Conservation (phyloP, 2,888 invertebrate species). For the Cosmopolites sordidus region DNA sequence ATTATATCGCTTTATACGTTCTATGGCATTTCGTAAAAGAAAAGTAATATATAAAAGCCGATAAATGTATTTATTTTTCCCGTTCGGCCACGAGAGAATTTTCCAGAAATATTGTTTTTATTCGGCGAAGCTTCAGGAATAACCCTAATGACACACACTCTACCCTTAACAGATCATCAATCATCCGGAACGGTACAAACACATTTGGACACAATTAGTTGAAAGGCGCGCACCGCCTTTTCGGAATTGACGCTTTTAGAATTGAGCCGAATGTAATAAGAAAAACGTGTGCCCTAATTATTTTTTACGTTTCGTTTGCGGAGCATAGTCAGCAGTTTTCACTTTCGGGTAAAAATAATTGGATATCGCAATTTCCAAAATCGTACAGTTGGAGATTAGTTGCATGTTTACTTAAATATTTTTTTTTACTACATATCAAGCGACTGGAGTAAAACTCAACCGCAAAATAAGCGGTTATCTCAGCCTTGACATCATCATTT, state of each 20-base stretch:
- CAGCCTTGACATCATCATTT: no score
- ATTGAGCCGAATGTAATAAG: not conserved
- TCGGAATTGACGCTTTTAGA: slow-evolving; percentile 12
- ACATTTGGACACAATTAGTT: slow-evolving; percentile 29
- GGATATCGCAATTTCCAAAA: no score
- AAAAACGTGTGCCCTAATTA: slow-evolving; percentile 1
- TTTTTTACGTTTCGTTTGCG: not conserved
- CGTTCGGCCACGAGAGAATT: not conserved
- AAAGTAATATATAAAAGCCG: not conserved
- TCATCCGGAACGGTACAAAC: slow-evolving; percentile 25
- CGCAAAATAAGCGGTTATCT: no score
- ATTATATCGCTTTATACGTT: no score
- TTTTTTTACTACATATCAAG: no score
- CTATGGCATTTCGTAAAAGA: no score
- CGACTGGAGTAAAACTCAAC: no score
- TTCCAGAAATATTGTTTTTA: slow-evolving; percentile 18
- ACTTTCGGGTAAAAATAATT: no score
- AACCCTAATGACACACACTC: slow-evolving; percentile 24
- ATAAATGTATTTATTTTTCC: not conserved
- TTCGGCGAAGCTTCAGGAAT: slow-evolving; percentile 16
- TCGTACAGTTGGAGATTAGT: no score
- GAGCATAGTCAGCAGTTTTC: no score
- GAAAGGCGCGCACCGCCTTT: slow-evolving; percentile 23
- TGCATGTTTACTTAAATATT: no score
- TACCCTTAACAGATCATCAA: slow-evolving; percentile 22